A percentile compares a stretch with the other conserved stretches of the same genome.
phyloP scores from a whole-genome alignment of 2,888 invertebrate species.

The Lutraria lutraria region DNA sequence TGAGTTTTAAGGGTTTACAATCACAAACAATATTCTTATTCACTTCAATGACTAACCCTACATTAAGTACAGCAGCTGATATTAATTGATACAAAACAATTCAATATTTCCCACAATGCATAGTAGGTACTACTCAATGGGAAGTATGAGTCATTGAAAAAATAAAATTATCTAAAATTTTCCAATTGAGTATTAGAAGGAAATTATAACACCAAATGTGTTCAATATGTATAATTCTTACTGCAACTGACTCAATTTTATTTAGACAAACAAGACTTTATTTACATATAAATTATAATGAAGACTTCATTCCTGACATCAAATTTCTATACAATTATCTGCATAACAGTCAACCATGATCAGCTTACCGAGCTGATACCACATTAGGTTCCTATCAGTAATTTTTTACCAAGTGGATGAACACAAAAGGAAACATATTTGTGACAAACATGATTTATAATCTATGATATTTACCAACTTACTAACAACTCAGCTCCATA shows the following conservation, averaged over 20 bases:
- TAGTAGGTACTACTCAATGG: not conserved
- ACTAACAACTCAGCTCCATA: too few species aligned
- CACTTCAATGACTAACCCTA: slow-evolving; percentile 13
- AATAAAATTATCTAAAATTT: too few species aligned
- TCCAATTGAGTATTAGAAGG: too few species aligned
- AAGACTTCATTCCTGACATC: not conserved
- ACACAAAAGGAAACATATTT: too few species aligned
- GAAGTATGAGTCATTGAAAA: not conserved
- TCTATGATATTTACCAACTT: too few species aligned
- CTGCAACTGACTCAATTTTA: not conserved
- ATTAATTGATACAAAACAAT: slow-evolving; percentile 10
- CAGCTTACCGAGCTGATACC: too few species aligned
- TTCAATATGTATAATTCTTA: not conserved
- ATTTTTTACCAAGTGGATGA: too few species aligned
- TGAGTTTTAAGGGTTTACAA: slow-evolving; percentile 2
- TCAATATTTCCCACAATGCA: slow-evolving; percentile 11
- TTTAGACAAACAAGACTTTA: not conserved
- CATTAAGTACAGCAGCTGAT: not conserved
- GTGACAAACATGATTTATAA: too few species aligned
- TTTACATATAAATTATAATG: not conserved
- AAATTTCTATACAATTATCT: too few species aligned
- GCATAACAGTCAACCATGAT: too few species aligned
- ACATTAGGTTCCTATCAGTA: too few species aligned
- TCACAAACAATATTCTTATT: not conserved
- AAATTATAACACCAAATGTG: not conserved